phyloP scores from a whole-genome alignment of 2,113 vertebrate genomes.

The Pluvianellus socialis region DNA sequence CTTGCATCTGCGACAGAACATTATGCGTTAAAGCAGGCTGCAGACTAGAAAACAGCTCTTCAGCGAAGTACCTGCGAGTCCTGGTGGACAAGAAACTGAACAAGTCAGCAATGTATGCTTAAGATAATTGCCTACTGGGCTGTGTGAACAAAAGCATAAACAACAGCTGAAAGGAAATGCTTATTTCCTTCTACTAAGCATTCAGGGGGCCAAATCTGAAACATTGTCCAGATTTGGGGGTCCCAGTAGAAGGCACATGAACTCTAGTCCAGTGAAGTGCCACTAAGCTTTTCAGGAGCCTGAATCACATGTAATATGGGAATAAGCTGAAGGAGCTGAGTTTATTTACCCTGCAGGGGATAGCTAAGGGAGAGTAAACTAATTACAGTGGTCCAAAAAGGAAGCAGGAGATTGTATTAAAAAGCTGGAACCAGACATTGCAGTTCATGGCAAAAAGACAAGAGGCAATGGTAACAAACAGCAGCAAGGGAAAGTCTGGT shows the following conservation, averaged over 20 bases:
- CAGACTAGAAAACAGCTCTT: not conserved
- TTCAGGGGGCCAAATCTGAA: not conserved
- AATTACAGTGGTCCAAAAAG: not conserved
- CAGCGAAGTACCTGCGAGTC: not conserved
- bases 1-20: not conserved
- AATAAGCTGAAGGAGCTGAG: not conserved
- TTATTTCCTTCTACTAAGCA: not conserved
- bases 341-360: not conserved
- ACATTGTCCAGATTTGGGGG: not conserved
- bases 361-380: not conserved
- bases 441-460: not conserved
- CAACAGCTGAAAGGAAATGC: not conserved
- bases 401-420: not conserved
- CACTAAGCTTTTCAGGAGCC: not conserved
- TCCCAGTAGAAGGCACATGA: not conserved
- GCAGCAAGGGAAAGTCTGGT: not conserved
- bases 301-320: not conserved
- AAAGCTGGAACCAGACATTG: not conserved
- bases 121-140: not conserved
- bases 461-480: not conserved
- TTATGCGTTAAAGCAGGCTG: not conserved
- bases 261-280: not conserved
- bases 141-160: not conserved
- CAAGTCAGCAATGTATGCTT: not conserved
- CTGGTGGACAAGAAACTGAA: not conserved